phyloP scores from a whole-genome alignment of 1,140 invertebrate species.

The Proctacanthus coquilletti region DNA sequence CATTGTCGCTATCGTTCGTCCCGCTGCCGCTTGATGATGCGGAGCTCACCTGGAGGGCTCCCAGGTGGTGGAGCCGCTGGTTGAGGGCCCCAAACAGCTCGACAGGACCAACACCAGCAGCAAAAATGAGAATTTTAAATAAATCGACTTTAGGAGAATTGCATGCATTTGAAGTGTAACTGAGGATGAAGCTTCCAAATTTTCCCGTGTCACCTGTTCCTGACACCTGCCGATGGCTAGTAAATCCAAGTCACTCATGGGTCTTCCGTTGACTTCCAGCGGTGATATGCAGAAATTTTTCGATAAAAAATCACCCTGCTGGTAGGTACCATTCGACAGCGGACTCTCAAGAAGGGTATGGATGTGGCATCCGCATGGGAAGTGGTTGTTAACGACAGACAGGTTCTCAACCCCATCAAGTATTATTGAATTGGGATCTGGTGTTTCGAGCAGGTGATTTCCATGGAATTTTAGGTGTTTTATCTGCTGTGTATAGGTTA shows the following conservation, averaged over 20 bases:
- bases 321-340: conserved; percentile 43
- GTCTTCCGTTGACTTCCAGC: conserved; percentile 57
- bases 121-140: too few species aligned
- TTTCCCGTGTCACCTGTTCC: conserved; percentile 46
- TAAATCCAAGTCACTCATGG: conserved; percentile 51
- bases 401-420: conserved; percentile 48
- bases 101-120: too few species aligned
- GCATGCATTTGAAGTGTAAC: conserved; percentile 18
- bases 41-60: too few species aligned
- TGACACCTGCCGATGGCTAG: conserved; percentile 49
- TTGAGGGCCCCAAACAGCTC: too few species aligned
- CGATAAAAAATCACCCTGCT: conserved; percentile 45
- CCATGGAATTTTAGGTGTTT: conserved; percentile 53
- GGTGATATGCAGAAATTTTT: conserved; percentile 73
- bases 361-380: conserved; percentile 69
- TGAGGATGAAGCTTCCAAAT: conserved; percentile 37
- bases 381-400: conserved; percentile 56
- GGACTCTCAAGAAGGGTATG: conserved; percentile 56
- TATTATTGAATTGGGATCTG: conserved; percentile 44
- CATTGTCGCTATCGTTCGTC: too few species aligned
- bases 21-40: too few species aligned
- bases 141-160: too few species aligned
- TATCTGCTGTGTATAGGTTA: conserved; percentile 49
- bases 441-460: conserved; percentile 64
- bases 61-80: too few species aligned